Conservation (phyloP, 1,140 invertebrate genomes). For the Belonocnema kinseyi region DNA sequence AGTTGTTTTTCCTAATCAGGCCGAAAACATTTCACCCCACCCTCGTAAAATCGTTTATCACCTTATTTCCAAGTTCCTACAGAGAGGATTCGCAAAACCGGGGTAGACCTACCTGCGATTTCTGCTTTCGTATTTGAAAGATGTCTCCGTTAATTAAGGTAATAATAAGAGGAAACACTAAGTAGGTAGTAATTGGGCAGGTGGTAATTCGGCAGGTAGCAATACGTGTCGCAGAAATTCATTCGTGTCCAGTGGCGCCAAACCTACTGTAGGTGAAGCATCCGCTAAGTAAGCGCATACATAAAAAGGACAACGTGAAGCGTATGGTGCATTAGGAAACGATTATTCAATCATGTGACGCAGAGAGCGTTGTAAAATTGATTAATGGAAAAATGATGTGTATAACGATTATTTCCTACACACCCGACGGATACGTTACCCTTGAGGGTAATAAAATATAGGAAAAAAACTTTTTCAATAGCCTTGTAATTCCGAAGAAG, state of each 20-base stretch:
- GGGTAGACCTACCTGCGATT: constrained; percentile 38
- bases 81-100: constrained; percentile 39
- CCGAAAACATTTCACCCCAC: too few relatives aligned
- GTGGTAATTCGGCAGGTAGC: constrained; percentile 26
- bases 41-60: constrained; percentile 54
- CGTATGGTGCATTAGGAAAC: constrained; percentile 41
- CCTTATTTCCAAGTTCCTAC: constrained; percentile 48
- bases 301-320: constrained; percentile 27
- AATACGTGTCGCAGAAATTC: constrained; percentile 1
- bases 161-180: constrained; percentile 34
- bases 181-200: too few relatives aligned
- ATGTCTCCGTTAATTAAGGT: constrained; percentile 36
- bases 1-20: too few relatives aligned
- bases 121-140: constrained; percentile 47
- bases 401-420: constrained; percentile 43
- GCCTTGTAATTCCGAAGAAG: too few relatives aligned
- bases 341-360: constrained; percentile 37
- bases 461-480: constrained; percentile 17
- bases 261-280: constrained; percentile 22
- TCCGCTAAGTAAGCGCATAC: background rate
- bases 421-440: background rate
- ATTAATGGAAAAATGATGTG: constrained; percentile 44
- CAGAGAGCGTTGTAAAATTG: constrained; percentile 50
- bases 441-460: constrained; percentile 35
- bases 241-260: background rate